A percentile compares a stretch with the other conserved stretches of the same genome.
These are phyloP conservation scores for Strix aluco DNA, from an alignment of 2,113 vertebrate species.

Conservation along the genomic window DNA sequence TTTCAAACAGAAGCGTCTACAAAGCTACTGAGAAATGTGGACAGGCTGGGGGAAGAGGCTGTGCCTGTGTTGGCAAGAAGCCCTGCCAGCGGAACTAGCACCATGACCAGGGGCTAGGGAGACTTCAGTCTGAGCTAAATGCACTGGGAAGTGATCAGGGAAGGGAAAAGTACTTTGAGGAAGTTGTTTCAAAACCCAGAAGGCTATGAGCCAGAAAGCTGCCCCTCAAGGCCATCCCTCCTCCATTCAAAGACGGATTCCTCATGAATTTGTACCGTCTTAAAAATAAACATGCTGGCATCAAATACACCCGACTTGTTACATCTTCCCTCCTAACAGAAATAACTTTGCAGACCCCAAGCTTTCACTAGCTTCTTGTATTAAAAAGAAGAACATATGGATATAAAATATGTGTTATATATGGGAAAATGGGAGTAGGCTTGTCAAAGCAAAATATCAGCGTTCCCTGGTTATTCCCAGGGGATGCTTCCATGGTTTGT, in stretches of 20 bases:
- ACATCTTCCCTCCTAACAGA: not conserved
- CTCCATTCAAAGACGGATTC: not conserved
- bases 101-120: not conserved
- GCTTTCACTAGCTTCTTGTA: not conserved
- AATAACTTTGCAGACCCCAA: slow-evolving; percentile 16
- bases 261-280: not conserved
- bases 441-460: not conserved
- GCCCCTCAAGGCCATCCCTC: not conserved
- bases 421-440: not conserved
- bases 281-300: slow-evolving; percentile 32
- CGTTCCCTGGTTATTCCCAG: not conserved
- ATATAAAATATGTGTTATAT: not conserved
- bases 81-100: rapidly evolving
- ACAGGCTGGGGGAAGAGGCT: not conserved
- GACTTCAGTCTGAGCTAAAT: not conserved
- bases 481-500: not conserved
- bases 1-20: not conserved
- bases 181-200: not conserved
- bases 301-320: not conserved
- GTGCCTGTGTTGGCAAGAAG: not conserved
- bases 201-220: not conserved
- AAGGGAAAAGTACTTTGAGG: not conserved
- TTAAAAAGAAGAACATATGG: slow-evolving; percentile 28
- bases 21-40: rapidly evolving
- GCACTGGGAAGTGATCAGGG: not conserved